Evolutionary conservation across 2,888 invertebrate species (phyloP), one percentile per base, ranked within the genome.

Genomic region (Tipula vernalis): DNA sequence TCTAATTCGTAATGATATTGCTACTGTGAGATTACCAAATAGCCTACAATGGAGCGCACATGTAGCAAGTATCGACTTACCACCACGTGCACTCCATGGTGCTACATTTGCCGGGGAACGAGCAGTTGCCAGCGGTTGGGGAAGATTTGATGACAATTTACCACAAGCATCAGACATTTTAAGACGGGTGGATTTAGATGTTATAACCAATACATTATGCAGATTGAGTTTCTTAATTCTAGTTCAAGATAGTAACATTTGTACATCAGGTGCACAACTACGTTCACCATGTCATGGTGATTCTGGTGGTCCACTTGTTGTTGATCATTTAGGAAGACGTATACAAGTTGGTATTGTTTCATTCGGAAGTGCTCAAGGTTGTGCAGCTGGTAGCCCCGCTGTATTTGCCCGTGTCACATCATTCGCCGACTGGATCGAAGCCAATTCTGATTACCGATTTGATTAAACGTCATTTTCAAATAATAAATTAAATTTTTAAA

Each of bases 281-380:
- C 89, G 88, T 87, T 89, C 90, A 86, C 89, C 90, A 57, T 91
- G 91, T 88, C 89, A 88, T 51, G 91, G 91, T 3, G 91, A 91
- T 88, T 90, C 89, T 85, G 90, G 90, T 36, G 90, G 90, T 84
- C 90, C 91, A 12, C 87, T 90, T 39, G 87, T 88, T 28, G 86
- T 87, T 3, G 28, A 86, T 6, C 47, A 86, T 28, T 28, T 28
- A 28, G 28, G 36, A 8, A 6, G 86, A 15, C 41, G n/a, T 39
- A 41, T 84, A 15, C 44, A 86, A 86, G 47, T 86, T 36, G 86
- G 86, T 36, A 36, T 86, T 86, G 47, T 47, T 51, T 86, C 86
- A 86, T 86, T 86, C 44, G 86, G 86, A 47, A 28, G 44, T 44
- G 42, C 51, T 18, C 36, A 47, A 36, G 86, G 86, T 18, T 86